phyloP scores from a whole-genome alignment of 37 sponge, comb jelly and placozoan species.

The Ianthella basta region DNA sequence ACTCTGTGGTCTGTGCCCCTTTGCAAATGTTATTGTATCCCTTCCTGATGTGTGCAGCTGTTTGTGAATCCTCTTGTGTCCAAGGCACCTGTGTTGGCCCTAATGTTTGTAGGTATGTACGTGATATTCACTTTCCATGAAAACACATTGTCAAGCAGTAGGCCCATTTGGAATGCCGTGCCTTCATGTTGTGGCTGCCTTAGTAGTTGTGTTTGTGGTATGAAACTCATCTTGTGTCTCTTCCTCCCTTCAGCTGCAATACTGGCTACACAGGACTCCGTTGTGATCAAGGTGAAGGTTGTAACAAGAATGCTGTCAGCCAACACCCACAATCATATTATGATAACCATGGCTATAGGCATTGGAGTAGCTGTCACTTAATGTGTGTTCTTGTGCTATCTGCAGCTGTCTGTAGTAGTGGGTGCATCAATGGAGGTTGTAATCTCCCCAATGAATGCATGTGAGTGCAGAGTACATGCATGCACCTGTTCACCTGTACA shows the following conservation, averaged over 20 bases:
- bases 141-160: too few relatives aligned
- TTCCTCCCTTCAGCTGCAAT: neutral
- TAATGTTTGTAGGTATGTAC: conserved; percentile 25
- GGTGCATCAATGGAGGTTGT: conserved; percentile 44
- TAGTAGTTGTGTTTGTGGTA: neutral
- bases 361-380: neutral
- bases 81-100: conserved; percentile 9
- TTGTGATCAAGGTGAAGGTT: neutral
- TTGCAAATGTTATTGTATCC: neutral
- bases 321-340: too few relatives aligned
- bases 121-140: too few relatives aligned
- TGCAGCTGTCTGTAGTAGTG: conserved; percentile 43
- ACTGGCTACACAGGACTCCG: neutral
- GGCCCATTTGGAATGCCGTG: neutral
- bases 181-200: neutral
- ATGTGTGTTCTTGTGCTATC: neutral
- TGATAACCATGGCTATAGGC: too few relatives aligned
- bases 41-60: neutral
- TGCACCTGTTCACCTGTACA: neutral
- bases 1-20: neutral
- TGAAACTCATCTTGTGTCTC: neutral
- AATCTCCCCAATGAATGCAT: conserved; percentile 43
- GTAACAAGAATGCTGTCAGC: neutral
- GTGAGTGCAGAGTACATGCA: neutral
- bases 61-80: neutral